Evolutionary conservation across 2,797 vertebrate genomes (phyloP), one percentile per base, ranked within the genome.

Genomic region (Prunella strophiata): DNA sequence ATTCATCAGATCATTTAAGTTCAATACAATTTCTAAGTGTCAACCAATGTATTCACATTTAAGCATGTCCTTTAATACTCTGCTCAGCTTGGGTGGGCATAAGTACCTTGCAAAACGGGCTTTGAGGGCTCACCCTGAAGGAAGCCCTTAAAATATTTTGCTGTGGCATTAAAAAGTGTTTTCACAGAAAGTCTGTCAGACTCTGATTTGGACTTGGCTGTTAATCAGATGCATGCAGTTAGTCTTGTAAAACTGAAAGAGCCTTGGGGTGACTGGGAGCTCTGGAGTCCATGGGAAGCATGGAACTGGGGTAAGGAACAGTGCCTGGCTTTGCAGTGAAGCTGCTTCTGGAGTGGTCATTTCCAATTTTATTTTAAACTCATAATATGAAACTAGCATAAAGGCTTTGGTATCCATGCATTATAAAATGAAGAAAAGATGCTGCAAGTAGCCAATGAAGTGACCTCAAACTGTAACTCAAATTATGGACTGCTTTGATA

Each of bases 11-110:
- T 51, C 34, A 11, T 65, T 61, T 71, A 54, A 38, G 21, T 18
- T 78, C 45, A 83, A 42, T 32, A 11, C 50, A 68, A 68, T 38
- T n/a, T 74, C 1, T 9, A 40, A 58, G 42, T 48, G 43, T 42
- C 50, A 72, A 19, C 5, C 16, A 47, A 10, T 3, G 8, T 14
- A 26, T 17, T 85, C 50, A 43, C 26, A 75, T 86, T 38, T 43
- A 47, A 74, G 30, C 10, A 47, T 1, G 25, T 34, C 38, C 63
- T 81, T 82, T 59, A 92, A 61, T 11, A 62, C 3, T 20, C 42
- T 20, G 25, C 38, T 45, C 26, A 48, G 25, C 0, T 62, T 32
- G 55, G 38, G 21, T n/a, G 40, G 13, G 30, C 27, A 0, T 2
- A 50, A 67, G 20, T 16, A 22, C 47, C 20, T 77, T n/a, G 16